Evolutionary conservation across 2,113 vertebrate genomes (phyloP), one percentile per base, ranked within the genome.

Genomic region (Crotalus helleri): DNA sequence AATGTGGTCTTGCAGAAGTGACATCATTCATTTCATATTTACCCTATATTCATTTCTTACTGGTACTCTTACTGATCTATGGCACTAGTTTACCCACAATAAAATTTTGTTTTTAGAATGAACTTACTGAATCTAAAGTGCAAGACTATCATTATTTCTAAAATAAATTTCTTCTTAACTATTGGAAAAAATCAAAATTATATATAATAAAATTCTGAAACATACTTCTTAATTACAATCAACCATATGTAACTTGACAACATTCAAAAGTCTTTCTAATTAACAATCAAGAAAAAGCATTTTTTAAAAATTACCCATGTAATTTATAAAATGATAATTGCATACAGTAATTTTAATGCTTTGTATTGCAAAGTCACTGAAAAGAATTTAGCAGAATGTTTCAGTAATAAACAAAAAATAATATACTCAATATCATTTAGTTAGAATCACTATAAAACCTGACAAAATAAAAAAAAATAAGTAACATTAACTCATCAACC

Each of bases 1-100:
- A 57, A 33, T 57, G 0, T 87, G 87, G 9, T 92, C 58, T 90
- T 90, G 58, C 87, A 39, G 81, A 92, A 94, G 15, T 10, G 0
- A 24, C 85, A 86, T 54, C 69, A 15, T 61, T 93, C 90, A 88
- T 9, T 88, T 91, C 87, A 91, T 91, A 88, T 96, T 92, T 91
- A 26, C 94, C 58, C 93, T 39, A 12, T 19, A 0, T 86, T 95
- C 90, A 64, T 0, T 0, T 81, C 91, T 94, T 88, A 51, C 89
- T 96, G 88, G 7, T 91, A 15, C 91, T 93, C 88, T 90, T 93
- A 44, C 57, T 88, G 91, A n/a, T 85, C 69, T 93, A 88, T 90
- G 91, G 87, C 46, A 95, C 89, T 74, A 89, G 0, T 93, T 53
- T 87, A 46, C 1, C 3, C 92, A 69, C 15, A 69, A 87, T 64